Evolutionary conservation across 2,113 vertebrate genomes (phyloP).

Genomic region (Engystomops pustulosus): DNA sequence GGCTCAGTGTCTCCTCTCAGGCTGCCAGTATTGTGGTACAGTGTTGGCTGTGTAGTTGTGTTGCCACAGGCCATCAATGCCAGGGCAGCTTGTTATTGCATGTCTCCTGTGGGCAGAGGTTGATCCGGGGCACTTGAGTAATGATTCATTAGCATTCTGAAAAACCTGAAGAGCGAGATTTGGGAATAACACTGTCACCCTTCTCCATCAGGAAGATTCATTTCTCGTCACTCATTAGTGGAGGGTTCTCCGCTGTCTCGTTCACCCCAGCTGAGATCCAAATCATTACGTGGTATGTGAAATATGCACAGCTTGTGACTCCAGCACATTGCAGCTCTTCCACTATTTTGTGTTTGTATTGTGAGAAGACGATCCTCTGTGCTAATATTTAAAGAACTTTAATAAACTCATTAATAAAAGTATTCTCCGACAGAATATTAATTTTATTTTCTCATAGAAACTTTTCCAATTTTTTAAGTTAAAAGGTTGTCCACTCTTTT

Average conservation of each 20-base stretch:
- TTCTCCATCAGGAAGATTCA: neutral
- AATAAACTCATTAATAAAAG: too few species aligned
- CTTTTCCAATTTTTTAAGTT: too few species aligned
- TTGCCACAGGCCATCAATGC: neutral
- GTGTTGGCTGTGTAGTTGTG: neutral
- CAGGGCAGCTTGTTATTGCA: neutral
- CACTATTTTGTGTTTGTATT: neutral
- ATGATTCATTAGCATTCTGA: constrained; percentile 12
- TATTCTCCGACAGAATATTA: too few species aligned
- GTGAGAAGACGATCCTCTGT: too few species aligned
- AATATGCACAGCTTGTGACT: neutral
- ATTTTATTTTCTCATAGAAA: too few species aligned
- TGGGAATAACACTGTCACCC: neutral
- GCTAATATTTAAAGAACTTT: too few species aligned
- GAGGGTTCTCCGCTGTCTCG: neutral
- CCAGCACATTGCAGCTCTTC: neutral
- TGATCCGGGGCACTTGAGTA: constrained; percentile 15
- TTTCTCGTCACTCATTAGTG: neutral
- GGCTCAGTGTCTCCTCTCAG: neutral
- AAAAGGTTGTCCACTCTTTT: too few species aligned
- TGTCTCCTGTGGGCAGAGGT: neutral
- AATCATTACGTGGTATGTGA: neutral
- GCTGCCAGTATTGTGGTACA: neutral
- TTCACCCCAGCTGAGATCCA: too few species aligned
- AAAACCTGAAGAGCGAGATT: neutral